A percentile compares a stretch with the other conserved stretches of the same genome.
These are phyloP conservation scores for Cherax quadricarinatus DNA, from an alignment of 1,140 invertebrate genomes.

Conservation along the genomic window DNA sequence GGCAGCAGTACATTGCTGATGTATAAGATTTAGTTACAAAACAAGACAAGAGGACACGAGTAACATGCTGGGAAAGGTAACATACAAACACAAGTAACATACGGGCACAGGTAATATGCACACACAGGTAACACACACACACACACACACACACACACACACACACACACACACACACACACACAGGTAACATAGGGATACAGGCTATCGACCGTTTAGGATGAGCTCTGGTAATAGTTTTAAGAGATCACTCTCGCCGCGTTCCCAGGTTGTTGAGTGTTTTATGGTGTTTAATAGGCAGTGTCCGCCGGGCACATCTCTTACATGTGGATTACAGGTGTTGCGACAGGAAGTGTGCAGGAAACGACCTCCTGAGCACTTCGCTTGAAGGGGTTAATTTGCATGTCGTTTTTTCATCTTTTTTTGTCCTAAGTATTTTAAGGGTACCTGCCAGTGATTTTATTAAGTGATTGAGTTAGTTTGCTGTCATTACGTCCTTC, in stretches of 20 bases:
- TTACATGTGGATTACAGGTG: not conserved
- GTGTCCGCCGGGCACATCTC: not conserved
- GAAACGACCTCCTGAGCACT: not conserved
- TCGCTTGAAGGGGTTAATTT: not conserved
- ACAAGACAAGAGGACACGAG: no score
- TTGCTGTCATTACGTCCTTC: not conserved
- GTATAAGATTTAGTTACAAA: no score
- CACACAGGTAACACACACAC: no score
- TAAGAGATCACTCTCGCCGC: not conserved
- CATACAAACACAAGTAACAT: no score
- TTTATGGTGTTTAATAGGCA: not conserved
- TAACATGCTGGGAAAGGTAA: no score
- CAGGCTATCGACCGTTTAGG: not conserved
- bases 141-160: no score
- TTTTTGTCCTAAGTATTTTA: not conserved
- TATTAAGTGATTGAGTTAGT: not conserved
- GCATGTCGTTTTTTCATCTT: not conserved
- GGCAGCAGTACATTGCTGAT: no score
- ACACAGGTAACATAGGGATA: not conserved
- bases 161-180: no score
- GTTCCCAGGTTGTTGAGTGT: not conserved
- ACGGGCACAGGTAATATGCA: no score
- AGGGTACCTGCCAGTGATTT: not conserved
- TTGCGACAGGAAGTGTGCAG: not conserved
- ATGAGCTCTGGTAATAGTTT: not conserved